Evolutionary conservation across 2,888 invertebrate species (phyloP), one percentile per base, ranked within the genome.

Genomic region (Apamea epomidion): DNA sequence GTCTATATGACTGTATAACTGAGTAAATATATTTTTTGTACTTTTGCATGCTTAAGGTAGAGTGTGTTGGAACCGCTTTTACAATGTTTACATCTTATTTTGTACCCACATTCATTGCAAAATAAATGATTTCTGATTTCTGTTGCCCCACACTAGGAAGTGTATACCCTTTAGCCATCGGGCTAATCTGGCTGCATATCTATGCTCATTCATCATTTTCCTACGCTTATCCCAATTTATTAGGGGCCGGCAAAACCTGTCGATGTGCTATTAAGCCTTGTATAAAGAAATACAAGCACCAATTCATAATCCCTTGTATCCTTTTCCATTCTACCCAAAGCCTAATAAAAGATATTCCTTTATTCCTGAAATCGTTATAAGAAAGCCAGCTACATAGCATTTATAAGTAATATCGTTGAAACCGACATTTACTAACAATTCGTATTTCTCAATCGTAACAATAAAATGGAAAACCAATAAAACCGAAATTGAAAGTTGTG

Each of bases 401-500:
- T 80, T 48, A 78, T 83, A 80, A 85, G 78, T 75, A 79, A 82
- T 80, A 79, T 83, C 62, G 32, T 76, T 82, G 42, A 58, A 45
- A 77, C 60, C 82, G 73, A 74, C 85, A 90, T 87, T 87, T 88
- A 82, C 84, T 81, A 86, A 85, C 86, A 85, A 89, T 91, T 91
- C 80, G 78, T 88, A 94, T 95, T 95, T 93, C 93, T 89, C 94
- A 94, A 95, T 91, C 90, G 87, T 83, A 81, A 69, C 85, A 78
- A 89, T 88, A 87, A 90, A 91, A 88, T 85, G 72, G 86, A 92
- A 94, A 94, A 93, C 89, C 92, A 93, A 95, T 95, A 96, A 95
- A 93, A 91, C 82, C 85, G 84, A 91, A 16, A 95, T 94, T 93
- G 91, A 93, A 93, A 93, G 92, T 96, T 96, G 92, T 91, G 94